phyloP scores from a whole-genome alignment of 2,888 invertebrate species.

The Byasa hedistus region DNA sequence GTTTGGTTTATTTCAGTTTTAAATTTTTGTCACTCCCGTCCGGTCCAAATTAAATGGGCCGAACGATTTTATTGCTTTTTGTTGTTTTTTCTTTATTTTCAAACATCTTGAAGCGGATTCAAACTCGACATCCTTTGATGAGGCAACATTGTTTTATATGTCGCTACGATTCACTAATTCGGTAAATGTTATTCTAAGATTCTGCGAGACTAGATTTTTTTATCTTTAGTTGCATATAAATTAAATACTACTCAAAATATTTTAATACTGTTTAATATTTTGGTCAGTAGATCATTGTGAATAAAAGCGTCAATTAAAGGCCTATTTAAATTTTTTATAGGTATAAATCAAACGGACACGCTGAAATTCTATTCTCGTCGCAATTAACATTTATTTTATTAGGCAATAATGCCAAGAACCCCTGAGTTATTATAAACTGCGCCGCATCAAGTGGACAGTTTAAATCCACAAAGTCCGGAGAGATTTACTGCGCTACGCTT shows the following conservation, averaged over 20 bases:
- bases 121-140: slow-evolving; percentile 73
- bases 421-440: slow-evolving; percentile 60
- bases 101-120: slow-evolving; percentile 47
- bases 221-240: too few relatives aligned
- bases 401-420: slow-evolving; percentile 56
- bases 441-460: slow-evolving; percentile 70
- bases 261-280: too few relatives aligned
- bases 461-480: slow-evolving; percentile 58
- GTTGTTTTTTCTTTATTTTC: slow-evolving; percentile 53
- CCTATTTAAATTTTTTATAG: slow-evolving; percentile 24
- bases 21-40: slow-evolving; percentile 78
- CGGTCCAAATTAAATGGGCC: slow-evolving; percentile 78
- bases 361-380: slow-evolving; percentile 22
- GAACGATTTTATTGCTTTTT: slow-evolving; percentile 69
- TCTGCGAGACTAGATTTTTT: too few relatives aligned
- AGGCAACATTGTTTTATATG: slow-evolving; percentile 36
- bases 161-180: slow-evolving; percentile 41
- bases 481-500: slow-evolving; percentile 75
- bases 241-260: too few relatives aligned
- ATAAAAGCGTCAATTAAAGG: slow-evolving; percentile 29
- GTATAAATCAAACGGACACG: slow-evolving; percentile 21
- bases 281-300: too few relatives aligned
- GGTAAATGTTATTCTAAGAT: not conserved
- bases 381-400: slow-evolving; percentile 51
- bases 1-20: slow-evolving; percentile 76